Base-by-base conservation (phyloP, 2,797 vertebrate species). In the Etheostoma perlongum region DNA sequence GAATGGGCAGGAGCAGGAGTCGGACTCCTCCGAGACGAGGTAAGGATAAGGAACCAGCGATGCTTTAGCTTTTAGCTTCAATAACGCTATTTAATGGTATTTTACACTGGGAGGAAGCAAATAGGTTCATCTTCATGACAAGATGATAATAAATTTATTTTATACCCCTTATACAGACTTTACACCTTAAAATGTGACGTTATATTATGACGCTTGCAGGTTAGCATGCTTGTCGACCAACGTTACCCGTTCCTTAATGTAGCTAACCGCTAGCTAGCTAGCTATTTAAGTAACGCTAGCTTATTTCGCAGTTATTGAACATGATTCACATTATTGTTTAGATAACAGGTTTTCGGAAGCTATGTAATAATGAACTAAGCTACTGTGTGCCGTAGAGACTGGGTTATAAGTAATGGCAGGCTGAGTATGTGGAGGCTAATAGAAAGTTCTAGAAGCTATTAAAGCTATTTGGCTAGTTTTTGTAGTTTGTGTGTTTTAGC, bases 1-100 rank as follows among this genome's bases (percentile, higher is more conserved):
- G 14, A 23, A 96, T 96, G 95, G 95, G 89, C 11, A 67, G 95
- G 60, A 96, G 95, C 76, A 89, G 94, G 79, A 96, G 95, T 55
- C 85, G 95, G 54, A 87, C 85, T 42, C 95, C 95, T 2, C 89
- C 92, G 1, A 92, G 94, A 78, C 87, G 95, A 93, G 95, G 95
- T 95, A 65, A 23, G 21, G 21, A 23, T 23, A 23, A 23, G 21
- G 21, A 23, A 23, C 21, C 21, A 23, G 21, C 21, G 21, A 23
- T 30, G 36, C 36, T 40, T 4, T 12, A 40, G 36, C 10, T 40
- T 44, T 52, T 10, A 2, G 4, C 57, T 59, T 0, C 4, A 0
- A 21, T 2, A 16, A 7, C 6, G 13, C 8, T 3, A 1, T 30
- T 63, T 8, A 14, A 4, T 16, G 0, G 6, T 21, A 2, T 53